A percentile compares a stretch with the other conserved stretches of the same genome.
Evolutionary conservation across 2,888 invertebrate genomes (phyloP).

Genomic region (Trimorus sp.): DNA sequence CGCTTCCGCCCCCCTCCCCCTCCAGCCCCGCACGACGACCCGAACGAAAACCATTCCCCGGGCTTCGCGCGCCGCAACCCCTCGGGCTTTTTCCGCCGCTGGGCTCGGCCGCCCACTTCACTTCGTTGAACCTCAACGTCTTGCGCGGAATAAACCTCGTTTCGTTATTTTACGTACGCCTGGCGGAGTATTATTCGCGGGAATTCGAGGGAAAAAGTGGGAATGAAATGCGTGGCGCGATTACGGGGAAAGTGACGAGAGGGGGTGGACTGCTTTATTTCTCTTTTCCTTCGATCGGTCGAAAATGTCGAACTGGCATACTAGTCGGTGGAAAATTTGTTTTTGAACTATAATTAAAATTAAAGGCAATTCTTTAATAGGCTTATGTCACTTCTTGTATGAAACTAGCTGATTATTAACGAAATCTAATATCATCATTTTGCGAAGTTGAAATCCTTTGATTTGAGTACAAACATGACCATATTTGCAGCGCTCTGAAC

Average conservation of each 20-base stretch:
- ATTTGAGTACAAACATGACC: too few relatives aligned
- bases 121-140: slow-evolving; percentile 54
- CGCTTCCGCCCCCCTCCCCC: slow-evolving; percentile 28
- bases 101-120: slow-evolving; percentile 43
- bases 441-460: too few relatives aligned
- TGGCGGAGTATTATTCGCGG: slow-evolving; percentile 71
- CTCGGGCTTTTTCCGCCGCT: slow-evolving; percentile 42
- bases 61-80: slow-evolving; percentile 47
- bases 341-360: too few relatives aligned
- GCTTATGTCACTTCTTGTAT: too few relatives aligned
- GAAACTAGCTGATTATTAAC: too few relatives aligned
- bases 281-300: not conserved
- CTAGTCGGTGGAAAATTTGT: too few relatives aligned
- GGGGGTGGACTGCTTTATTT: not conserved
- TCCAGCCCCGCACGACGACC: slow-evolving; percentile 30
- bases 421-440: too few relatives aligned
- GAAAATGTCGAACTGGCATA: not conserved
- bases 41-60: slow-evolving; percentile 54
- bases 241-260: not conserved
- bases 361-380: too few relatives aligned
- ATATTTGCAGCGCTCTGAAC: too few relatives aligned
- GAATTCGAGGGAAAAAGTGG: slow-evolving; percentile 67
- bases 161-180: slow-evolving; percentile 72
- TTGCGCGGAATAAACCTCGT: slow-evolving; percentile 67
- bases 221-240: slow-evolving; percentile 51